Base-by-base conservation (phyloP, 2,888 invertebrate species). In the Lucinisca nassula region DNA sequence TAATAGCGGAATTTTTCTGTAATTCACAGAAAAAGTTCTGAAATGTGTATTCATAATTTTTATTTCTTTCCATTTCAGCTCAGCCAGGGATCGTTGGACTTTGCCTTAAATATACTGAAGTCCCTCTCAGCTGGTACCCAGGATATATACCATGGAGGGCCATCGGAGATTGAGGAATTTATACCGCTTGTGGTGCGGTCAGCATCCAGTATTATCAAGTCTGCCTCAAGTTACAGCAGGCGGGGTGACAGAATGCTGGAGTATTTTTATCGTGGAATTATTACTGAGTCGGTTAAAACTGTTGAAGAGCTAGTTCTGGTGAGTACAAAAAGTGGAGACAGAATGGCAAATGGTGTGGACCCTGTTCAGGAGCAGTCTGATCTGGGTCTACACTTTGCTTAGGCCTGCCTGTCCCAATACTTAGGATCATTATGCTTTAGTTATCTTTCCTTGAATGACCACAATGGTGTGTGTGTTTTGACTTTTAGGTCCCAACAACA, bases 151-250 rank as follows among this genome's bases (percentile, higher is more conserved):
- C 76, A 82, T 37, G 87, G 89, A 21, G 76, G 80, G 77, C 74
- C 86, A 74, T 84, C 88, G 14, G 90, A 90, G 12, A 87, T 85
- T 10, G 89, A 89, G 10, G 91, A 90, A 12, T 85, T 94, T 6
- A 85, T 93, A 35, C 82, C 89, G 17, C 76, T 91, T 35, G 92
- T 90, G 14, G 91, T 94, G 17, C 84, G 90, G 58, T 89, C 92
- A 1, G 90, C 91, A 21, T 93, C 94, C 30, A 94, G 93, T 84
- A 91, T 95, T 73, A 80, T 94, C 77, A 87, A 87, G 40, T 94
- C 93, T 24, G 89, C 92, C 10, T 70, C 88, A 24, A 78, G 61
- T 27, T 40, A 82, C 14, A 67, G 72, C 0, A 38, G 75, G 14
- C 61, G 78, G 30, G 49, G 70, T 0, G 79, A 82, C 12, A 76